Conservation (phyloP, 2,113 vertebrate species). For the Ondatra zibethicus region DNA sequence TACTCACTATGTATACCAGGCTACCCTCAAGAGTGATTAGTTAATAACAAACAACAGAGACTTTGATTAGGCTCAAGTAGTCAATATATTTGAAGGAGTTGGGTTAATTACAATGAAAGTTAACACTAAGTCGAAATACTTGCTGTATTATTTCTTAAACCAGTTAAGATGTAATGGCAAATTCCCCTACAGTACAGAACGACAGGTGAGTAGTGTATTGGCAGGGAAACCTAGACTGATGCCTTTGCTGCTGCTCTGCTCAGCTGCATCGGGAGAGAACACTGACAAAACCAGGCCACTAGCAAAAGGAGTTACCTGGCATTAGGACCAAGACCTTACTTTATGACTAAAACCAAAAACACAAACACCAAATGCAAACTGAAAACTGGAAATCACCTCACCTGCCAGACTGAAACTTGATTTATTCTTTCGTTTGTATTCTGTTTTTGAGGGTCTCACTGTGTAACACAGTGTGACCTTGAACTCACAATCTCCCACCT, state of each 20-base stretch:
- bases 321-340: not conserved
- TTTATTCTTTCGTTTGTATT: not conserved
- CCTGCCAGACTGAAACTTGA: not conserved
- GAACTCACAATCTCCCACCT: not conserved
- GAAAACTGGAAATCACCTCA: not conserved
- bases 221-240: not conserved
- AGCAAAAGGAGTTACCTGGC: not conserved
- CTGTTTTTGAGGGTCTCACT: not conserved
- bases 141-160: constrained; percentile 2
- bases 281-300: not conserved
- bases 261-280: not conserved
- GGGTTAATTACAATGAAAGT: not conserved
- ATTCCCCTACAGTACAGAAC: not conserved
- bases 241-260: not conserved
- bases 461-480: not conserved
- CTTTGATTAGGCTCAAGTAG: constrained; percentile 24
- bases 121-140: constrained; percentile 33
- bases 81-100: constrained; percentile 41
- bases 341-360: not conserved
- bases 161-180: not conserved
- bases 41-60: constrained; percentile 22
- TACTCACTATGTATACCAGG: not conserved
- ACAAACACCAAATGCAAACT: not conserved
- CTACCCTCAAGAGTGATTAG: not conserved
- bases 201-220: not conserved